Percentiles rank a stretch among this genome's conserved stretches.
Evolutionary conservation across 2,113 vertebrate genomes (phyloP).

Genomic region (cat (Felis catus)): F.catus_Fca126_mat1.0 CM031418.1:44423501-44424000

Average conservation of each 20-base stretch:
- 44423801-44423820: neutral
- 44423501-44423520: no score
- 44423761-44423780: neutral
- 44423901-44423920: neutral
- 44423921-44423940: neutral
- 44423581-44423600: no score
- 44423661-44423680: no score
- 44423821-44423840: neutral
- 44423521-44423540: no score
- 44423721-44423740: neutral
- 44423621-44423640: no score
- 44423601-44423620: no score
- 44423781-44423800: neutral
- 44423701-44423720: neutral
- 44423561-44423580: no score
- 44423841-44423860: neutral
- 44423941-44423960: neutral
- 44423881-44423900: neutral
- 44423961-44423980: neutral
- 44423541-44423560: no score
- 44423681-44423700: neutral
- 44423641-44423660: no score
- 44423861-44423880: neutral
- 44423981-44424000: rapidly evolving
- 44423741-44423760: neutral